Base-by-base conservation (phyloP, 2,888 invertebrate genomes). In the Lutraria lutraria region DNA sequence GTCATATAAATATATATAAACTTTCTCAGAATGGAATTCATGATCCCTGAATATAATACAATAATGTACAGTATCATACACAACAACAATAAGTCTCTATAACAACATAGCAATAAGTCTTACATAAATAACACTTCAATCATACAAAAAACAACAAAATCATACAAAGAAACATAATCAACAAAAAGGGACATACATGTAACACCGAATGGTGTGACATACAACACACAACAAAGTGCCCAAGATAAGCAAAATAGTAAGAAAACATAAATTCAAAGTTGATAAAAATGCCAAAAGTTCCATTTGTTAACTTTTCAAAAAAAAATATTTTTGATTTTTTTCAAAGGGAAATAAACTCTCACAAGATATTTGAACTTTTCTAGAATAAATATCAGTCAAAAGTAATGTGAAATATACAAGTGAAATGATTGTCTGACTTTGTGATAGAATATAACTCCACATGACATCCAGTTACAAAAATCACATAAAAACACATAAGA, bases 11-110 rank as follows among this genome's bases (percentile, higher is more conserved):
- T 81, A 86, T 86, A 86, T 81, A 81, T 63, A 63, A 56, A 76
- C 81, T 82, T 81, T 52, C 52, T 86, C 81, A 81, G 31, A 81
- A 86, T 81, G 86, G 86, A 81, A 81, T 86, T 86, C 86, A 81
- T 25, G 81, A 86, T 86, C 86, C 86, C 81, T 86, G 86, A 86
- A 86, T 86, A 86, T 81, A 81, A 81, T 68, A 81, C 81, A 81
- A 34, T 19, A 56, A 54, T 81, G 43, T 86, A 86, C 86, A 86
- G 81, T 31, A 81, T 68, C 43, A 43, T 84, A 76, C 76, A 84
- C 84, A 84, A 84, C 84, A 84, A 84, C 84, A 76, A 84, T 76
- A 43, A n/a, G 15, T 52, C n/a, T 68, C 83, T 60, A 83, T 43
- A 83, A 68, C 83, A 83, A 83, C 56, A 83, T n/a, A 83, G 31